Base-by-base conservation (phyloP, 2,888 invertebrate genomes). In the Neelides folsomi region DNA sequence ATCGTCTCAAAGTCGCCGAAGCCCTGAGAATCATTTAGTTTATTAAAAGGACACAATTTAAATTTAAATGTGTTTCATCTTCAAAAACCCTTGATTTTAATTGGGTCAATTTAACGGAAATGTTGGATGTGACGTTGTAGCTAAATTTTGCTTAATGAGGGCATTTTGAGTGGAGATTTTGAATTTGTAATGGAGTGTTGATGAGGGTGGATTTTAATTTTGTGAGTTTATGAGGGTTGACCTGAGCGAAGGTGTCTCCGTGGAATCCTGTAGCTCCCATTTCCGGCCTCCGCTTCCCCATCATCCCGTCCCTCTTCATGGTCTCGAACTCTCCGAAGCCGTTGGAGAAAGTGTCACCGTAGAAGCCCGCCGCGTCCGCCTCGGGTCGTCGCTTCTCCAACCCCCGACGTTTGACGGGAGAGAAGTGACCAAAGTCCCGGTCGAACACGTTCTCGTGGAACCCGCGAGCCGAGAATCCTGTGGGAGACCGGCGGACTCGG, bases 261-360 rank as follows among this genome's bases (percentile, higher is more conserved):
- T 60, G 60, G 53, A 60, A 58, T 44, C 58, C 58, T 37, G 56
- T 52, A 41, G 60, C 58, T 18, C 60, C 60, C 60, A 60, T 60
- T 49, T 58, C 58, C 13, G 58, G 58, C 53, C 57, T 46, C 45
- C 60, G 50, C 49, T 58, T 58, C 52, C 56, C 20, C 34, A 56
- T 12, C 40, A 42, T 15, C 5, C 27, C 41, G 12, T 42, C 8
- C 2, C 42, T 35, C 48, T 64, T 64, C 64, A 64, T 64, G 43
- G 62, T 61, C 54, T 64, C 62, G 54, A 64, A 64, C 50, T 64
- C 64, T 45, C 64, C 64, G 55, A 64, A 64, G 48, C 64, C 64
- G 16, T 51, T 51, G 47, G 58, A 59, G 55, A 63, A 63, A n/a
- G 61, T 60, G 53, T 64, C 62, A 5, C 64, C 64, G 52, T 62